Evolutionary conservation across 1,140 invertebrate species (phyloP).

Genomic region (Drosophila pandora): DNA sequence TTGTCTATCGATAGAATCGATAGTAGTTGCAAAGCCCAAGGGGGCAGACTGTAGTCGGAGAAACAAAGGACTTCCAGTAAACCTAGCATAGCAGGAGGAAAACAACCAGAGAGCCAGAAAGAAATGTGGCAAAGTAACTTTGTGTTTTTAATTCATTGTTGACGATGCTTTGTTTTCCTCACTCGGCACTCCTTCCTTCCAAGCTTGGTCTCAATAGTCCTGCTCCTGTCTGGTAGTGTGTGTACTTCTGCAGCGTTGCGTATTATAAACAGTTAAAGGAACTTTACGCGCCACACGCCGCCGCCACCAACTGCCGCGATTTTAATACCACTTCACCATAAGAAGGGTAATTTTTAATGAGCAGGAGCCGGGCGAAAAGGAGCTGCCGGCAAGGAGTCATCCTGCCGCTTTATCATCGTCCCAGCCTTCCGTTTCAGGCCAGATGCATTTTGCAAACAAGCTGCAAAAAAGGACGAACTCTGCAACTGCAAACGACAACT

Average conservation of each 20-base stretch:
- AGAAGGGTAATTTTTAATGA: conserved; percentile 81
- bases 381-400: conserved; percentile 46
- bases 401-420: conserved; percentile 51
- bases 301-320: conserved; percentile 55
- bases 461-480: conserved; percentile 17
- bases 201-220: not conserved
- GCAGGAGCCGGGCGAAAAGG: conserved; percentile 22
- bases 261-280: conserved; percentile 78
- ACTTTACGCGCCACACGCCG: conserved; percentile 49
- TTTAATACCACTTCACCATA: conserved; percentile 74
- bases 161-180: conserved; percentile 41
- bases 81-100: not conserved
- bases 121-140: conserved; percentile 48
- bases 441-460: conserved; percentile 53
- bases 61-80: conserved; percentile 16
- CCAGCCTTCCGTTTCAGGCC: conserved; percentile 58
- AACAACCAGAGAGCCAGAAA: not conserved
- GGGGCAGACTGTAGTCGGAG: conserved; percentile 11
- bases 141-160: conserved; percentile 62
- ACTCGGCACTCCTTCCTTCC: not conserved
- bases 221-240: conserved; percentile 23
- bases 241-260: conserved; percentile 65
- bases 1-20: not conserved
- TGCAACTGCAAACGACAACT: not conserved
- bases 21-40: not conserved